These are phyloP conservation scores for Portunus trituberculatus DNA, from an alignment of 1,140 invertebrate genomes.

Conservation along the genomic window DNA sequence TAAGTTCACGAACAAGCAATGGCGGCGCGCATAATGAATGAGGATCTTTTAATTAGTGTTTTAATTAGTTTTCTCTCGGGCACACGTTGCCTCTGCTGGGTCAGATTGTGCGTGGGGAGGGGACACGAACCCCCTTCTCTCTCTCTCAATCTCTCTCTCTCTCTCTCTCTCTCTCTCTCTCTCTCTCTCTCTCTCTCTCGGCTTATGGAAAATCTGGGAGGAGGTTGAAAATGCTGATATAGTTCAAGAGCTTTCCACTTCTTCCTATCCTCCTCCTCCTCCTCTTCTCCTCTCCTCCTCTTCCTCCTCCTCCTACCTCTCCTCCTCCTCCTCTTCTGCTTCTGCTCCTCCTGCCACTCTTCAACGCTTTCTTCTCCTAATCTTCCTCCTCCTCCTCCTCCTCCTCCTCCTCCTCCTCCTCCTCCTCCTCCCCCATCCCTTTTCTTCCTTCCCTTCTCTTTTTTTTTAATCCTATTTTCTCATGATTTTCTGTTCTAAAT, in stretches of 20 bases:
- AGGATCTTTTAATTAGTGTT: conserved; percentile 55
- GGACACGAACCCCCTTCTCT: neutral
- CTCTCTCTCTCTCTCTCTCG: conserved; percentile 34
- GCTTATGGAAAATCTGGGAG: too few species aligned
- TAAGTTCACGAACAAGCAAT: conserved; percentile 38
- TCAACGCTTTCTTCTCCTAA: neutral
- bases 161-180: neutral
- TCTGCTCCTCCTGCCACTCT: neutral
- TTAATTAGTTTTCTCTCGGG: conserved; percentile 49
- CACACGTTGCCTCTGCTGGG: neutral
- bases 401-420: neutral
- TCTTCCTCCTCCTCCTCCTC: neutral
- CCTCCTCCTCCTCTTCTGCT: neutral
- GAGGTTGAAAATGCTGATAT: too few species aligned
- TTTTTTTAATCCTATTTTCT: neutral
- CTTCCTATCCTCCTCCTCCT: neutral
- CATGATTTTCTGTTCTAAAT: neutral
- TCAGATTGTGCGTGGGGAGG: neutral
- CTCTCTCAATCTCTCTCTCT: conserved; percentile 31
- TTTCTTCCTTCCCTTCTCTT: neutral
- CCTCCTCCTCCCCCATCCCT: neutral
- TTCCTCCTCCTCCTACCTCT: neutral
- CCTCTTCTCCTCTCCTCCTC: neutral
- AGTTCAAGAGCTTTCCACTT: neutral
- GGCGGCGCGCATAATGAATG: conserved; percentile 46